A percentile compares a stretch with the other conserved stretches of the same genome.
Evolutionary conservation across 2,888 invertebrate species (phyloP).

Genomic region (Drosophila borborema): DNA sequence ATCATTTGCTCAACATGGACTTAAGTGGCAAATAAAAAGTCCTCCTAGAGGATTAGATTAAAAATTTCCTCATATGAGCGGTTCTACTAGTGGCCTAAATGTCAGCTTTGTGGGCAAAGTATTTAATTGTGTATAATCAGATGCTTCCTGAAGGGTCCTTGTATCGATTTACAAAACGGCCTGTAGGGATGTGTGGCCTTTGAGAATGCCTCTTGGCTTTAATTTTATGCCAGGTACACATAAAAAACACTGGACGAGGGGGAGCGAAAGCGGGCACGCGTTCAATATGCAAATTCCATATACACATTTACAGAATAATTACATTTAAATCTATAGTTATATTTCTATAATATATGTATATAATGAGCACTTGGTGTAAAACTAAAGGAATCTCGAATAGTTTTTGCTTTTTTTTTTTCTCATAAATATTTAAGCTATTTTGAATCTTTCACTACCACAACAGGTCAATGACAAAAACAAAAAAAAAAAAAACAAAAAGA

Average conservation of each 20-base stretch:
- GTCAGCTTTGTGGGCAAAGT: constrained; percentile 1
- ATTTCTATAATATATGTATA: not conserved
- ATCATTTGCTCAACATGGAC: not conserved
- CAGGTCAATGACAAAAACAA: constrained; percentile 81
- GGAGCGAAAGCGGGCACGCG: not conserved
- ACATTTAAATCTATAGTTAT: not conserved
- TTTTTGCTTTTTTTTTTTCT: not conserved
- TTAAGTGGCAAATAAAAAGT: not conserved
- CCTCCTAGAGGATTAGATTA: not conserved
- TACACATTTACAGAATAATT: not conserved
- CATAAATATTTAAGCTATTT: constrained; percentile 27
- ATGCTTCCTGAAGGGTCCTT: constrained; percentile 27
- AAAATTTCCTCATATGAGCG: not conserved
- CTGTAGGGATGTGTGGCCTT: constrained; percentile 37
- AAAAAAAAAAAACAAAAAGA: constrained; percentile 56
- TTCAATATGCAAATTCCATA: not conserved
- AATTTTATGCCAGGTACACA: constrained; percentile 58
- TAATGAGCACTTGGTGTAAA: not conserved
- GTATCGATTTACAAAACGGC: constrained; percentile 52
- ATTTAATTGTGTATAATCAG: constrained; percentile 24
- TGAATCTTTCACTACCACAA: constrained; percentile 55
- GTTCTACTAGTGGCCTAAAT: not conserved
- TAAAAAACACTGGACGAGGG: constrained; percentile 21
- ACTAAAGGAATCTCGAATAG: not conserved
- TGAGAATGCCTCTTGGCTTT: constrained; percentile 46